A percentile compares a stretch with the other conserved stretches of the same genome.
phyloP scores from a whole-genome alignment of 1,140 invertebrate species.

The Zaprionus lachaisei region DNA sequence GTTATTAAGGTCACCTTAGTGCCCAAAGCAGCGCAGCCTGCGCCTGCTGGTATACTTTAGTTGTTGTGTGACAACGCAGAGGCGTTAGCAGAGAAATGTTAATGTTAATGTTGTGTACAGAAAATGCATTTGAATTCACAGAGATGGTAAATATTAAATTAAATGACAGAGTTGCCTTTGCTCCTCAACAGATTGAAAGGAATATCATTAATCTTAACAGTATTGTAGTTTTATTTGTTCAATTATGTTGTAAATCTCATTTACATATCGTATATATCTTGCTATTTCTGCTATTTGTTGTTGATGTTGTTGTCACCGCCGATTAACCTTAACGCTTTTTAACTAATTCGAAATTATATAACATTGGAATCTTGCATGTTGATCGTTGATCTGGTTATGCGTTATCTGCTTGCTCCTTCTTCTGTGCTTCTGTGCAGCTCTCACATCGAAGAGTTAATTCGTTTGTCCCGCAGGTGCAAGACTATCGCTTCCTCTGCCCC shows the following conservation, averaged over 20 bases:
- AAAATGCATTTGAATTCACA: too few relatives aligned
- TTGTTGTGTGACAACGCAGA: too few relatives aligned
- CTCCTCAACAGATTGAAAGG: too few relatives aligned
- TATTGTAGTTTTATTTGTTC: too few relatives aligned
- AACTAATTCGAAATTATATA: conserved; percentile 49
- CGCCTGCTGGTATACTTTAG: too few relatives aligned
- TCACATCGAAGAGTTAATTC: conserved; percentile 77
- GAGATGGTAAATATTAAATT: too few relatives aligned
- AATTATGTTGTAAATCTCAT: too few relatives aligned
- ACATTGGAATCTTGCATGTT: conserved; percentile 78
- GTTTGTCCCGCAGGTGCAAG: conserved; percentile 87
- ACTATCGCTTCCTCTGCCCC: conserved; percentile 94
- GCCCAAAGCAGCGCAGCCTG: too few relatives aligned
- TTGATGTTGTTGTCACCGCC: conserved; percentile 4
- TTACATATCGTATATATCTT: neutral
- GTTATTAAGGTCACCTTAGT: too few relatives aligned
- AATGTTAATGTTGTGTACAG: too few relatives aligned
- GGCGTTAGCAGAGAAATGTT: neutral
- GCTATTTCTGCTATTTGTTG: neutral
- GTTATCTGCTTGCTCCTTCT: conserved; percentile 58
- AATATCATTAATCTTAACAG: neutral
- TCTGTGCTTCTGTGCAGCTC: conserved; percentile 63
- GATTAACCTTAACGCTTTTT: conserved; percentile 18
- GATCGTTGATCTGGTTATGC: conserved; percentile 75
- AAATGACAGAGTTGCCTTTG: too few relatives aligned